A percentile compares a stretch with the other conserved stretches of the same genome.
Conservation (phyloP, 2,797 vertebrate genomes). For the Macroramphosus scolopax region DNA sequence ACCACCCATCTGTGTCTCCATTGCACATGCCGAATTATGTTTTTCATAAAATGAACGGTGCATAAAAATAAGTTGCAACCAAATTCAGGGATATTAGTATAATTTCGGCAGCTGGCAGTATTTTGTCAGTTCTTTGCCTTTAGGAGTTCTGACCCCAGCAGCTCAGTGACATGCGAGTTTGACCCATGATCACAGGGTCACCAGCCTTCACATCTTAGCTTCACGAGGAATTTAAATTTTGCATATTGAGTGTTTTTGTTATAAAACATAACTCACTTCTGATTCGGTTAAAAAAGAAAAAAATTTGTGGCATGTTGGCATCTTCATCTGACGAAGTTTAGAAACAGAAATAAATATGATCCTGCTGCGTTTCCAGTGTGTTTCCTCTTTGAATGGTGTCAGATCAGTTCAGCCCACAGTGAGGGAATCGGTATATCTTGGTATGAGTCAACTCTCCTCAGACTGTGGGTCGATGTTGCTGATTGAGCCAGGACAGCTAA, state of each 20-base stretch:
- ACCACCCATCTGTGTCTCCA: no score
- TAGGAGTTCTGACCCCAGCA: conserved; percentile 2
- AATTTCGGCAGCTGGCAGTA: no score
- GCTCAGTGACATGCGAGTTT: not conserved
- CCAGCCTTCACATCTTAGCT: no score
- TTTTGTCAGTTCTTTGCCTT: no score
- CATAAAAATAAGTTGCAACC: no score
- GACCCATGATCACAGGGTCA: not conserved
- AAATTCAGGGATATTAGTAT: no score
- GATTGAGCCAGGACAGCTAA: conserved; percentile 79
- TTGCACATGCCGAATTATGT: no score
- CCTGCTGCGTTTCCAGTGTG: conserved; percentile 20
- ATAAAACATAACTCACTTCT: not conserved
- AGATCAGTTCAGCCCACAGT: conserved; percentile 58
- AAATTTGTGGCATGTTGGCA: not conserved
- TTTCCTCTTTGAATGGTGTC: conserved; percentile 34
- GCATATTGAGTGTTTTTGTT: not conserved
- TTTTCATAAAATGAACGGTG: no score
- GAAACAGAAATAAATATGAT: conserved; percentile 29
- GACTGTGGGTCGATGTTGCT: conserved; percentile 75
- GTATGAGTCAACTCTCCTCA: conserved; percentile 74
- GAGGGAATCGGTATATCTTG: conserved; percentile 65
- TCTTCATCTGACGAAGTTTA: conserved; percentile 4
- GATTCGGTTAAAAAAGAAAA: not conserved
- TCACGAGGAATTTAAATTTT: not conserved